Conservation (phyloP, 1,140 invertebrate genomes). For the Theocolax elegans region DNA sequence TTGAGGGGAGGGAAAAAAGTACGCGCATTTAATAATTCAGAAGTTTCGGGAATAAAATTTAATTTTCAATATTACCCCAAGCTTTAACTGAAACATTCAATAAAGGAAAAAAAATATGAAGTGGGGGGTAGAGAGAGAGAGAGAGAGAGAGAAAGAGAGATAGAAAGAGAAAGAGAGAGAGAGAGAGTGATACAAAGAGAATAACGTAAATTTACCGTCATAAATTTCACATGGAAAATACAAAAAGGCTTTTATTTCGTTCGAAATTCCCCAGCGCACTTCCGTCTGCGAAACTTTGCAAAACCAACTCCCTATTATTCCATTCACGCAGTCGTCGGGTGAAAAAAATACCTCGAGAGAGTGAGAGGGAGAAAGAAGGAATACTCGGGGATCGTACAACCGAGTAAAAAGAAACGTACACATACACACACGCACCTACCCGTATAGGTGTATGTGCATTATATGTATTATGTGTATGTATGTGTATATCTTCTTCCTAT, state of each 20-base stretch:
- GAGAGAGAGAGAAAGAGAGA: too few species aligned
- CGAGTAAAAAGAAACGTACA: too few species aligned
- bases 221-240: conserved; percentile 6
- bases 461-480: not conserved
- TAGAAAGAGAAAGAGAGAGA: not conserved
- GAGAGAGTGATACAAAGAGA: not conserved
- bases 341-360: not conserved
- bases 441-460: too few species aligned
- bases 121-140: too few species aligned
- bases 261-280: not conserved
- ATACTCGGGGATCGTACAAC: not conserved
- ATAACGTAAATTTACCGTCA: conserved; percentile 5
- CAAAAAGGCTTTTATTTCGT: conserved; percentile 4
- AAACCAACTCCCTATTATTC: conserved; percentile 14
- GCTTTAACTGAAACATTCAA: not conserved
- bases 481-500: not conserved
- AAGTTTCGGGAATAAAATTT: too few species aligned
- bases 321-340: not conserved
- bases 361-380: not conserved
- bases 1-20: too few species aligned
- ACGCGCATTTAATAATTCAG: too few species aligned
- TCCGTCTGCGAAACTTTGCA: too few species aligned
- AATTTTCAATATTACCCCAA: not conserved
- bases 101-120: not conserved
- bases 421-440: too few species aligned